Percentiles rank a stretch among this genome's conserved stretches.
phyloP scores from a whole-genome alignment of 2,797 vertebrate genomes.

The Leptoclinus maculatus region DNA sequence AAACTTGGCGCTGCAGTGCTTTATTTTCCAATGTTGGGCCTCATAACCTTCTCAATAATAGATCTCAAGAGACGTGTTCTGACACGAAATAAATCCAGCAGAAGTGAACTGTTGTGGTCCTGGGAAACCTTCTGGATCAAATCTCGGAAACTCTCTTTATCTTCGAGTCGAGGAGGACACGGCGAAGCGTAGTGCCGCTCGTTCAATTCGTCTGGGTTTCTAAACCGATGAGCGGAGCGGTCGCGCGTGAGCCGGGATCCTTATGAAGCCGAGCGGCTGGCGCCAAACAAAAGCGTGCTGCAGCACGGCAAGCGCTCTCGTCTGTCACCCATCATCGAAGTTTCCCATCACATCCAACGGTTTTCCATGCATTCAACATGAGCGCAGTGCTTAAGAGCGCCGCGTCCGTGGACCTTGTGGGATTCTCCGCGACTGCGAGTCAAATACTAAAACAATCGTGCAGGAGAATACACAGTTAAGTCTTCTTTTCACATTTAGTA shows the following conservation, averaged over 20 bases:
- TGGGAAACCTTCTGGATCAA: slow-evolving; percentile 40
- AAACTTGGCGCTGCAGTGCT: neutral
- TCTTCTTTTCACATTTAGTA: slow-evolving; percentile 19
- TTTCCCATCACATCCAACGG: slow-evolving; percentile 38
- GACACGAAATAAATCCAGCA: slow-evolving; percentile 53
- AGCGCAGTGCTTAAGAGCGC: slow-evolving; percentile 31
- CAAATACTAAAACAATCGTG: slow-evolving; percentile 26
- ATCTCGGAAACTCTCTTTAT: slow-evolving; percentile 52
- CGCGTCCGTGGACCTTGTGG: neutral
- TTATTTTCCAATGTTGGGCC: slow-evolving; percentile 20
- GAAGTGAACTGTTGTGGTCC: slow-evolving; percentile 36
- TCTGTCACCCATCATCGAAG: slow-evolving; percentile 52
- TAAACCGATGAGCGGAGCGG: slow-evolving; percentile 31
- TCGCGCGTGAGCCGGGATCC: slow-evolving; percentile 25
- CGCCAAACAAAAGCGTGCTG: slow-evolving; percentile 55
- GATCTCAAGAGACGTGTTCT: slow-evolving; percentile 19
- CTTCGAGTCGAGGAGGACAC: slow-evolving; percentile 33
- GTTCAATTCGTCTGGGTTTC: slow-evolving; percentile 51
- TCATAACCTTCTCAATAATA: slow-evolving; percentile 2
- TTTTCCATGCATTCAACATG: slow-evolving; percentile 39
- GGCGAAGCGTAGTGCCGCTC: neutral
- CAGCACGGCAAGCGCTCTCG: slow-evolving; percentile 24
- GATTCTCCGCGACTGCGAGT: slow-evolving; percentile 17
- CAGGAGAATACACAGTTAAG: neutral
- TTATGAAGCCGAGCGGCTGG: slow-evolving; percentile 37